Conservation (phyloP, 2,113 vertebrate species). For the Onychostruthus taczanowskii region DNA sequence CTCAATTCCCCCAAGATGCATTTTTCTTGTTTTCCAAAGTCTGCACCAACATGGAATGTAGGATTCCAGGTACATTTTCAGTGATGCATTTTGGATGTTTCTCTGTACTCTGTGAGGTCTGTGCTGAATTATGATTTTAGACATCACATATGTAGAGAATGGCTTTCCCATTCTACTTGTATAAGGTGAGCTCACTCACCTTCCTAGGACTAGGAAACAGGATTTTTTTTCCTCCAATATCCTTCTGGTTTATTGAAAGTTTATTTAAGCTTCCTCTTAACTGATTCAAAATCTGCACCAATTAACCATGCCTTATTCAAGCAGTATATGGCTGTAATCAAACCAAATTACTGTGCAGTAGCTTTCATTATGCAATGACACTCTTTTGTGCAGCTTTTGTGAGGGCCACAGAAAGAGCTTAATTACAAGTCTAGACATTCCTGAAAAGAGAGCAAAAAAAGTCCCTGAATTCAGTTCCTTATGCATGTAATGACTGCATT, state of each 20-base stretch:
- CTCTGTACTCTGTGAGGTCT: neutral
- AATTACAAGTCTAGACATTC: slow-evolving; percentile 65
- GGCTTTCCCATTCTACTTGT: neutral
- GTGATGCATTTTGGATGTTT: neutral
- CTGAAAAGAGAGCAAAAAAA: neutral
- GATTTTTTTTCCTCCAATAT: neutral
- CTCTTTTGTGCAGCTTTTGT: slow-evolving; percentile 48
- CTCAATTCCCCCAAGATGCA: rapidly evolving
- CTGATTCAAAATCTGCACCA: slow-evolving; percentile 52
- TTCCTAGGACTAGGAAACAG: neutral
- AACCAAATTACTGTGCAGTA: slow-evolving; percentile 49
- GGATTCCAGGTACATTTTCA: neutral
- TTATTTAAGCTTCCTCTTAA: slow-evolving; percentile 44
- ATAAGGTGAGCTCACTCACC: neutral
- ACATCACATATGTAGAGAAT: neutral
- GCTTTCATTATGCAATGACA: slow-evolving; percentile 56
- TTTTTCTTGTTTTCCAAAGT: neutral
- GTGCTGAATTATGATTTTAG: neutral
- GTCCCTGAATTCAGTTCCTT: neutral
- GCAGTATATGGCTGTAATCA: slow-evolving; percentile 54
- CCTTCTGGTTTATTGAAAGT: slow-evolving; percentile 19
- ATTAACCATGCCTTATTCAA: slow-evolving; percentile 53
- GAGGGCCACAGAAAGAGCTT: slow-evolving; percentile 38
- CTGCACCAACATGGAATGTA: neutral
- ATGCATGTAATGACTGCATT: neutral